Conservation (phyloP, 2,797 vertebrate species). For the Melanotaenia parkinsoni region DNA sequence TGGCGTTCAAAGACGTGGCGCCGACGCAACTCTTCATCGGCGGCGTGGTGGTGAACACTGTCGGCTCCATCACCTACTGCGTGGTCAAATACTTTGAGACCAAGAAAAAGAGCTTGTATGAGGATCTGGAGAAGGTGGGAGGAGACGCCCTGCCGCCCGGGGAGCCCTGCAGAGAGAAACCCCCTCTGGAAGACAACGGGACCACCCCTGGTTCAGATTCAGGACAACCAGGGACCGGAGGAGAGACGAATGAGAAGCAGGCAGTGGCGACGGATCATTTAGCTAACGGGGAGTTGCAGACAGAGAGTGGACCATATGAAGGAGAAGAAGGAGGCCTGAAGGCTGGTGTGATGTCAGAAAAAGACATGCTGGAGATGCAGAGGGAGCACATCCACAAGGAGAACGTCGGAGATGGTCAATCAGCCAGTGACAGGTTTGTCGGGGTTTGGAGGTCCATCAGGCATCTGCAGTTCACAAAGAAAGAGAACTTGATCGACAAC, state of each 20-base stretch:
- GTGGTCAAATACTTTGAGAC: slow-evolving; percentile 93
- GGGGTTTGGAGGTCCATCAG: slow-evolving; percentile 92
- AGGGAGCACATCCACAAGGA: slow-evolving; percentile 68
- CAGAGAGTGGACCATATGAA: background rate
- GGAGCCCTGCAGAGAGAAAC: slow-evolving; percentile 66
- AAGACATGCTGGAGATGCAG: slow-evolving; percentile 64
- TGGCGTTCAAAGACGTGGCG: slow-evolving; percentile 93
- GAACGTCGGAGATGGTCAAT: slow-evolving; percentile 41
- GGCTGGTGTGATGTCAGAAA: slow-evolving; percentile 52
- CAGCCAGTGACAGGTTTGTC: slow-evolving; percentile 86
- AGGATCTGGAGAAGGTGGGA: slow-evolving; percentile 89
- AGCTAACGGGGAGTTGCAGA: slow-evolving; percentile 37
- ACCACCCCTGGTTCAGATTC: background rate
- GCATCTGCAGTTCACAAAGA: slow-evolving; percentile 89
- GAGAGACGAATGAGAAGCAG: slow-evolving; percentile 5
- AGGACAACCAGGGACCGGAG: slow-evolving; percentile 36
- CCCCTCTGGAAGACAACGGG: slow-evolving; percentile 9
- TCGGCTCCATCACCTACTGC: slow-evolving; percentile 95
- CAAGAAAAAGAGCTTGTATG: slow-evolving; percentile 88
- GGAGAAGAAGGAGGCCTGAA: slow-evolving; percentile 14
- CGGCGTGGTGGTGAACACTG: slow-evolving; percentile 94
- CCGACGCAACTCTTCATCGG: slow-evolving; percentile 93
- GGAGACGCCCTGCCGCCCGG: slow-evolving; percentile 73
- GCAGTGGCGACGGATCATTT: background rate
- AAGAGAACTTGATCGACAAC: slow-evolving; percentile 91